Evolutionary conservation across 2,888 invertebrate species (phyloP).

Genomic region (Cheilosia impressa): DNA sequence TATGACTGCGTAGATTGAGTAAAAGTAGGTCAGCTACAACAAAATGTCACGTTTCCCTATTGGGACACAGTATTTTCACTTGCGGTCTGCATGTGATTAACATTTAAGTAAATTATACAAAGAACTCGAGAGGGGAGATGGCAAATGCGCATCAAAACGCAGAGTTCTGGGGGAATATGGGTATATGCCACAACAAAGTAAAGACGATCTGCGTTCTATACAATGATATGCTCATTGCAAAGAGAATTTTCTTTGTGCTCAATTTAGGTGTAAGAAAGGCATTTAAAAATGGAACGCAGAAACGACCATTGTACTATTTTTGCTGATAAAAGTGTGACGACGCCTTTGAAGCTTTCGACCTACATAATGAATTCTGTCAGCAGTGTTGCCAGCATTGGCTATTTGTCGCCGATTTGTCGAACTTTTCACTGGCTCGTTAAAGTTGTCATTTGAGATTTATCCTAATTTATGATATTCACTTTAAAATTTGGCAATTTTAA

Average conservation of each 20-base stretch:
- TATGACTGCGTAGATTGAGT: neutral
- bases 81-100: slow-evolving; percentile 12
- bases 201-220: slow-evolving; percentile 9
- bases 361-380: too few species aligned
- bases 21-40: slow-evolving; percentile 44
- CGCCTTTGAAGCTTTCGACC: too few species aligned
- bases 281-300: slow-evolving; percentile 2
- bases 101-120: slow-evolving; percentile 38
- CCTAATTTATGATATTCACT: too few species aligned
- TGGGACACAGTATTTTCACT: slow-evolving; percentile 1
- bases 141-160: slow-evolving; percentile 17
- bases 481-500: too few species aligned
- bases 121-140: neutral
- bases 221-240: neutral
- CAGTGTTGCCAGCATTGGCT: too few species aligned
- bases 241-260: slow-evolving; percentile 19
- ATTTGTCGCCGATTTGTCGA: too few species aligned
- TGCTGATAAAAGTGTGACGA: too few species aligned
- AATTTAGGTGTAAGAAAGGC: neutral
- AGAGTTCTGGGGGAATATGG: neutral
- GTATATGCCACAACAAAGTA: slow-evolving; percentile 1
- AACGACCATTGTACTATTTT: too few species aligned
- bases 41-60: slow-evolving; percentile 34
- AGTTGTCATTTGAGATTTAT: too few species aligned
- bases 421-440: too few species aligned